phyloP scores from a whole-genome alignment of 2,113 vertebrate genomes.

The Anoura caudifer region DNA sequence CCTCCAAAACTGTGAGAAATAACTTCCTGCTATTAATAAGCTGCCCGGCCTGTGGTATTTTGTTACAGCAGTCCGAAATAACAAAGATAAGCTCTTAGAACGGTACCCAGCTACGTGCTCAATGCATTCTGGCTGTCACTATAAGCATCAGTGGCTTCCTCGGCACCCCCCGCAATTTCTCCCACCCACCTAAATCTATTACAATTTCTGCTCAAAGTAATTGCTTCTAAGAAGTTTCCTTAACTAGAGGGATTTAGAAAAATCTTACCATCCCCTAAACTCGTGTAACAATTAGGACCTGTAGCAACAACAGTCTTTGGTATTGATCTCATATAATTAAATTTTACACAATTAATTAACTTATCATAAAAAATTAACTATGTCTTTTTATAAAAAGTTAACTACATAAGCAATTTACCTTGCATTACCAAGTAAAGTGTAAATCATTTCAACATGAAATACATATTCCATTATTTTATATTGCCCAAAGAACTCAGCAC shows the following conservation, averaged over 20 bases:
- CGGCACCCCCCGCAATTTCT: not conserved
- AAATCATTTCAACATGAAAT: not conserved
- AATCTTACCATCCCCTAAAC: not conserved
- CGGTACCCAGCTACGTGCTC: not conserved
- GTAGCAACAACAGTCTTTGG: not conserved
- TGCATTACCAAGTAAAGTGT: not conserved
- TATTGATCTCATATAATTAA: not conserved
- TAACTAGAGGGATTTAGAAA: not conserved
- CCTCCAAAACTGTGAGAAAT: not conserved
- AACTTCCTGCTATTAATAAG: not conserved
- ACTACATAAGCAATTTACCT: not conserved
- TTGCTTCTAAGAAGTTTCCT: not conserved
- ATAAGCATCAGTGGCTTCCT: not conserved
- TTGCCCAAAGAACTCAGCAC: not conserved
- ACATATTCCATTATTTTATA: not conserved
- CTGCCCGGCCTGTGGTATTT: not conserved
- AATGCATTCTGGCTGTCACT: not conserved
- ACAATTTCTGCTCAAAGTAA: slow-evolving; percentile 9
- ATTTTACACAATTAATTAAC: not conserved
- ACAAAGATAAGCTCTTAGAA: not conserved
- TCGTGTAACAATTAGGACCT: not conserved
- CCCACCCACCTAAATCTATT: not conserved
- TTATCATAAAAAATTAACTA: not conserved
- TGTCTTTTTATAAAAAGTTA: not conserved
- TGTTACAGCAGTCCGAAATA: not conserved